Base-by-base conservation (phyloP, 2,888 invertebrate genomes). In the Amitus sp. region DNA sequence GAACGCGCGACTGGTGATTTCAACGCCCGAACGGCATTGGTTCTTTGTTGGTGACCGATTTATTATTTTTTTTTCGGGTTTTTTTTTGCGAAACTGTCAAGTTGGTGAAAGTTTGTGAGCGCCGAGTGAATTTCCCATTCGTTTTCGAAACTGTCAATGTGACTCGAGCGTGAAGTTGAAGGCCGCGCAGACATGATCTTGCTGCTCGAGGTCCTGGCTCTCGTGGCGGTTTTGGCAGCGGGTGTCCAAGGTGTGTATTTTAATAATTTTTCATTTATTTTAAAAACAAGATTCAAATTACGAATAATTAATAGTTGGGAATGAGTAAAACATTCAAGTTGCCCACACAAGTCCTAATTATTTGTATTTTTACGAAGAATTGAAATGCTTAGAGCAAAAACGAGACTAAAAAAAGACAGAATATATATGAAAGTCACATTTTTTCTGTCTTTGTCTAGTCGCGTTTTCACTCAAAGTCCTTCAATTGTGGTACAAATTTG, bases 181-280 rank as follows among this genome's bases (percentile, higher is more conserved):
- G 55, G 48, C 62, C 51, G 45, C 40, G 52, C 54, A 74, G 66
- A 69, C 52, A 75, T 74, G 73, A 73, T 70, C 66, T 69, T 74
- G 73, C 68, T 65, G 67, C 66, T 73, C 62, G 68, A 70, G 66
- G 70, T 78, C 52, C 70, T 77, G 47, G 66, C 72, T 73, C 70
- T 79, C 54, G 66, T 74, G 70, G 77, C 72, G 67, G 71, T 75
- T 63, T 64, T 74, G 62, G 57, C 71, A 54, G 69, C 66, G 61
- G 67, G 65, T 52, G 70, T 71, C 48, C 72, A 77, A 73, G 79
- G 79, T 75, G 70, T 34, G 74, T 69, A 43, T n/a, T n/a, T n/a
- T n/a, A n/a, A n/a, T n/a, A n/a, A n/a, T n/a, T n/a, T n/a, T n/a
- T n/a, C n/a, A n/a, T n/a, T n/a, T n/a, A n/a, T n/a, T n/a, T n/a